Conservation (phyloP, 1,140 invertebrate genomes). For the Nasonia vitripennis region DNA sequence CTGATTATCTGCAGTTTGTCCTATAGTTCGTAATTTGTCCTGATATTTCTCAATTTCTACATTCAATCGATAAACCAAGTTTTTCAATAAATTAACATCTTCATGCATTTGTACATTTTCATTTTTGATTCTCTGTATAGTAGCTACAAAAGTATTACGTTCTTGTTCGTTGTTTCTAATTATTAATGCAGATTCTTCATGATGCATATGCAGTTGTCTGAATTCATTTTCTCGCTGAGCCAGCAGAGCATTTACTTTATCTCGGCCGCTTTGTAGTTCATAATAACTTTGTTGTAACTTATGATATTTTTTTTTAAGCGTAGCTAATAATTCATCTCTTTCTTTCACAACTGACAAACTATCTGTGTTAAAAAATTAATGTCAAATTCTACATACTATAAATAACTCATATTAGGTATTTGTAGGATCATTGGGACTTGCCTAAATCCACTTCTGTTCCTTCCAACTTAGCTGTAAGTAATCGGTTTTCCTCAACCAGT, state of each 20-base stretch:
- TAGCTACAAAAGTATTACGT: conserved; percentile 55
- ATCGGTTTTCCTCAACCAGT: conserved; percentile 67
- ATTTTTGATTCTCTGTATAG: conserved; percentile 66
- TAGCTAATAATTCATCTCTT: conserved; percentile 59
- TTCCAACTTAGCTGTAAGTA: conserved; percentile 65
- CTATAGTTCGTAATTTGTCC: conserved; percentile 75
- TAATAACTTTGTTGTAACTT: conserved; percentile 64
- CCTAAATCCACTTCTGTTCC: conserved; percentile 59
- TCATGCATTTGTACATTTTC: conserved; percentile 76
- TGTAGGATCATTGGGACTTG: conserved; percentile 43
- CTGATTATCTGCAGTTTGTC: conserved; percentile 52
- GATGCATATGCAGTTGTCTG: conserved; percentile 57
- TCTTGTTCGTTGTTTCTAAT: conserved; percentile 62
- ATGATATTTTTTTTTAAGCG: conserved; percentile 61
- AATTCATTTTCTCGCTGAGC: conserved; percentile 62
- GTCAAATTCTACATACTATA: background rate
- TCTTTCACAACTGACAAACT: conserved; percentile 52
- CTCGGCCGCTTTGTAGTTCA: conserved; percentile 54
- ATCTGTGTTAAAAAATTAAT: background rate
- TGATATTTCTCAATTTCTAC: conserved; percentile 81
- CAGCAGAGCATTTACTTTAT: conserved; percentile 57
- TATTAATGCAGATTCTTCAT: conserved; percentile 58
- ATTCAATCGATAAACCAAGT: conserved; percentile 81
- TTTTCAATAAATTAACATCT: conserved; percentile 81
- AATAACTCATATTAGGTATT: background rate